Percentiles rank a stretch among this genome's conserved stretches.
phyloP scores from a whole-genome alignment of 1,140 invertebrate species.

The Calephelis nemesis region DNA sequence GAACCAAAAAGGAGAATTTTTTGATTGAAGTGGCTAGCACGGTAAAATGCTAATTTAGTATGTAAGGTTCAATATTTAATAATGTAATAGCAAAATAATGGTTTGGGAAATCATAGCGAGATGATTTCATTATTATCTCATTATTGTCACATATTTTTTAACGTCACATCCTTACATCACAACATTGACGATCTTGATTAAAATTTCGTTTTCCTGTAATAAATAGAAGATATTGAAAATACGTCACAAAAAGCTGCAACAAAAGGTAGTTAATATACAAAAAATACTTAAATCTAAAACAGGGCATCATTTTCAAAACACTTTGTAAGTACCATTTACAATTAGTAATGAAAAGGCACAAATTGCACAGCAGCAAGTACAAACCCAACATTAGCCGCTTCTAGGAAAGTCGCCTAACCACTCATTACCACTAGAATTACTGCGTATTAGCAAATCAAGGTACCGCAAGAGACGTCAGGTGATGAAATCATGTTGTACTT shows the following conservation, averaged over 20 bases:
- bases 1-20: too few relatives aligned
- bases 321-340: neutral
- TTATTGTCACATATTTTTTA: too few relatives aligned
- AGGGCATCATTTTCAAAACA: constrained; percentile 4
- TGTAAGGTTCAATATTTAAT: too few relatives aligned
- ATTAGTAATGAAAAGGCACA: constrained; percentile 19
- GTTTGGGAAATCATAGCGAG: too few relatives aligned
- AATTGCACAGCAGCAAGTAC: constrained; percentile 8
- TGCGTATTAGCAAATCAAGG: constrained; percentile 16
- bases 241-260: neutral
- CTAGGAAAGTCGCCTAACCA: constrained; percentile 13
- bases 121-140: too few relatives aligned
- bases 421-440: constrained; percentile 17
- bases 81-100: too few relatives aligned
- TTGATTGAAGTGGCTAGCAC: too few relatives aligned
- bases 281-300: neutral
- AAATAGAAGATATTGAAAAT: too few relatives aligned
- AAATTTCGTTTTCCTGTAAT: too few relatives aligned
- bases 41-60: too few relatives aligned
- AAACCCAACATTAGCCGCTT: constrained; percentile 6
- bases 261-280: neutral
- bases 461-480: constrained; percentile 17
- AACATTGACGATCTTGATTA: too few relatives aligned
- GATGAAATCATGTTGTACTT: constrained; percentile 14
- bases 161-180: too few relatives aligned